Evolutionary conservation across 2,888 invertebrate genomes (phyloP).

Genomic region (Apodemia mormo): DNA sequence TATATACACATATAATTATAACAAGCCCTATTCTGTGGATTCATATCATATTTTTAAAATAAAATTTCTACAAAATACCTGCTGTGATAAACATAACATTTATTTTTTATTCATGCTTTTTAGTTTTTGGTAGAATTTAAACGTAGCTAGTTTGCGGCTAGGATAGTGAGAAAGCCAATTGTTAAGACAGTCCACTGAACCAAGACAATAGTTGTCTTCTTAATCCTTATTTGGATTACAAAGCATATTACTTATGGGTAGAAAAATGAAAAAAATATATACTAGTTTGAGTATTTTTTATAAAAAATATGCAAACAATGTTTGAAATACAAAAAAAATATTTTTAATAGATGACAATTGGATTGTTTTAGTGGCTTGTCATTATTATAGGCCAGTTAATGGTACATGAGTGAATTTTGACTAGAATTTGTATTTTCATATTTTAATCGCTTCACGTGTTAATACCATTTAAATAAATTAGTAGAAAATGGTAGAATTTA

Average conservation of each 20-base stretch:
- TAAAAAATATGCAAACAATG: neutral
- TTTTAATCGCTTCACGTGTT: conserved; percentile 13
- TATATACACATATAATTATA: too few relatives aligned
- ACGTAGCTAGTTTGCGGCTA: conserved; percentile 13
- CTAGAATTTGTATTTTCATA: conserved; percentile 17
- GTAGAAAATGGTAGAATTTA: conserved; percentile 2
- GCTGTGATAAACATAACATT: conserved; percentile 17
- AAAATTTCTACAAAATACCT: conserved; percentile 4
- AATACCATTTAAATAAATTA: conserved; percentile 12
- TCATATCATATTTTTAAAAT: conserved; percentile 3
- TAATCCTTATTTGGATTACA: too few relatives aligned
- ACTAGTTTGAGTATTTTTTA: neutral
- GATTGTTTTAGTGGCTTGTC: neutral
- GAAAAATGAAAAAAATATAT: too few relatives aligned
- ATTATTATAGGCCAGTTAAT: conserved; percentile 8
- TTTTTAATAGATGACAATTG: neutral
- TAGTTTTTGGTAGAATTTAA: conserved; percentile 18
- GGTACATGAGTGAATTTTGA: conserved; percentile 14
- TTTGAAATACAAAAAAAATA: neutral
- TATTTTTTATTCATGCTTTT: conserved; percentile 14
- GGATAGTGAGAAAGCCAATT: conserved; percentile 3
- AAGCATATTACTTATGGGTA: too few relatives aligned
- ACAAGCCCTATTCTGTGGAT: neutral
- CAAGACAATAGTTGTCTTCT: neutral
- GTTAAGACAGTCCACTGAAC: conserved; percentile 2